Conservation (phyloP, 1,140 invertebrate genomes). For the Brachionus koreanus region DNA sequence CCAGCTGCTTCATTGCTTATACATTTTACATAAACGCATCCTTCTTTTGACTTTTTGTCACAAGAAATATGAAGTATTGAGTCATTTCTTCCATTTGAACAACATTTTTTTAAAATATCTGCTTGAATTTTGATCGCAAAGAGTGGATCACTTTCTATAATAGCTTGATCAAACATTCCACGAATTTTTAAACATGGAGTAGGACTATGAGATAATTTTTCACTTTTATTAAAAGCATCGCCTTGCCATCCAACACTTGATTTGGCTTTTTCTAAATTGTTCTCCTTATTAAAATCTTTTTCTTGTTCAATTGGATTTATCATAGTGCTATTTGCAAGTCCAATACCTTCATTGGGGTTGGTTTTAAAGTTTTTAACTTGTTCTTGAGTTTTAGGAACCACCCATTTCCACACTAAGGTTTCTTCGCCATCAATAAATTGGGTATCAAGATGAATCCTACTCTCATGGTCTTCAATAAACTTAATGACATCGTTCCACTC, state of each 20-base stretch:
- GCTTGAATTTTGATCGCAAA: not conserved
- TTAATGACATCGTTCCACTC: slow-evolving; percentile 30
- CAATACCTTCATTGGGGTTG: not conserved
- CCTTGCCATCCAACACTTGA: not conserved
- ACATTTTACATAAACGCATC: slow-evolving; percentile 43
- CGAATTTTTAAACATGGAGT: slow-evolving; percentile 36
- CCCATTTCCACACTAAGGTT: slow-evolving; percentile 31
- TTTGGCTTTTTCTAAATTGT: not conserved
- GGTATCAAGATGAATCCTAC: slow-evolving; percentile 33
- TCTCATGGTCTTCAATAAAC: slow-evolving; percentile 40
- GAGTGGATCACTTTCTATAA: not conserved
- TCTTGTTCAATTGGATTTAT: not conserved
- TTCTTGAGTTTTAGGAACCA: slow-evolving; percentile 14
- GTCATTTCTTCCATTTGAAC: not conserved
- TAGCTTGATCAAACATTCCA: not conserved
- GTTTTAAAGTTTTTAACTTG: not conserved
- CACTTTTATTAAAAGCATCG: slow-evolving; percentile 17
- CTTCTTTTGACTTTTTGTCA: slow-evolving; percentile 37
- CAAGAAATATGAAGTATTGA: slow-evolving; percentile 38
- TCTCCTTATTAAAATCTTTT: slow-evolving; percentile 4
- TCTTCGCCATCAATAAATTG: slow-evolving; percentile 43
- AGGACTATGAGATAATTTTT: slow-evolving; percentile 31
- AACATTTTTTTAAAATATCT: slow-evolving; percentile 34
- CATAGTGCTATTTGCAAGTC: slow-evolving; percentile 41
- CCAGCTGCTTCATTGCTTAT: slow-evolving; percentile 29